These are phyloP conservation scores for Brachionus manjavacas DNA, from an alignment of 1,140 invertebrate genomes.

Conservation along the genomic window DNA sequence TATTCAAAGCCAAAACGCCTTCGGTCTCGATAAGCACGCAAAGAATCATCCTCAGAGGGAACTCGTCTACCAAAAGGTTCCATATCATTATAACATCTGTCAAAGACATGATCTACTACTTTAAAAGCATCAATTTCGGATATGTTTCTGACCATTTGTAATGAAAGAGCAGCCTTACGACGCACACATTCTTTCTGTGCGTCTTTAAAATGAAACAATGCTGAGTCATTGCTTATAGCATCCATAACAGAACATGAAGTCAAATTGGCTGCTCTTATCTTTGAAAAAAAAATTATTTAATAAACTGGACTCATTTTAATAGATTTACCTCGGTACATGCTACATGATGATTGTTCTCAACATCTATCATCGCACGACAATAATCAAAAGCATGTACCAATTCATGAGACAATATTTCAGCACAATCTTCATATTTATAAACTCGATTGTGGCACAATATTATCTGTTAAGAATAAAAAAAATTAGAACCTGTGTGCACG, in stretches of 20 bases:
- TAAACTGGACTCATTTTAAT: neutral
- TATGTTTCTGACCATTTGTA: conserved; percentile 74
- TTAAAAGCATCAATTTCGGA: conserved; percentile 66
- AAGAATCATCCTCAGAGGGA: conserved; percentile 8
- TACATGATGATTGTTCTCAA: conserved; percentile 81
- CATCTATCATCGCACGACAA: conserved; percentile 79
- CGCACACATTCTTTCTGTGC: conserved; percentile 76
- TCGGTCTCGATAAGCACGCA: conserved; percentile 14
- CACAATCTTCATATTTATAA: conserved; percentile 45
- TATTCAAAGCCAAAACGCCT: conserved; percentile 23
- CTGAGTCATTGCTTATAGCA: neutral
- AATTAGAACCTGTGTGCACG: conserved; percentile 40
- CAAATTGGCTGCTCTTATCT: conserved; percentile 23
- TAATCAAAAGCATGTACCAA: conserved; percentile 95
- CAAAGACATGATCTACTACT: conserved; percentile 80
- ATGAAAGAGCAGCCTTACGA: conserved; percentile 74
- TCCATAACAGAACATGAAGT: neutral
- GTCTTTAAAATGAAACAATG: conserved; percentile 2
- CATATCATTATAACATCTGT: conserved; percentile 83
- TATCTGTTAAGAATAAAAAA: conserved; percentile 42
- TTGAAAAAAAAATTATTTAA: neutral
- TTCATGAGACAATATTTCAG: conserved; percentile 76
- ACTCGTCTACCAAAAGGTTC: conserved; percentile 82
- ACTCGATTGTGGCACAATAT: conserved; percentile 39
- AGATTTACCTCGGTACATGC: conserved; percentile 84